Base-by-base conservation (phyloP, 2,113 vertebrate genomes). In the Spermophilus dauricus region DNA sequence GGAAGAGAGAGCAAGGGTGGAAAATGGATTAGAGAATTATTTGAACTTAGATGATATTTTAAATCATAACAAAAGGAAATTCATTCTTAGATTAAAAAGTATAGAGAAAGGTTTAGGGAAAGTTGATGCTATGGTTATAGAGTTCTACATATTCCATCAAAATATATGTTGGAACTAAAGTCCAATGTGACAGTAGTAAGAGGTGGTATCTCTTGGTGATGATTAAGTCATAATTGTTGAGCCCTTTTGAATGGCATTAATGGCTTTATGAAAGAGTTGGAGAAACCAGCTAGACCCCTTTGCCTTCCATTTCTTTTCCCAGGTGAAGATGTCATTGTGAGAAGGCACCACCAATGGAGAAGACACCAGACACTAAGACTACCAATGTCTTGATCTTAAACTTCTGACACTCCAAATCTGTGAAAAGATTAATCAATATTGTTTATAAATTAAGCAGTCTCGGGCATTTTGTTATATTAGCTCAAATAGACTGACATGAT, bases 311-410 rank as follows among this genome's bases (percentile, higher is more conserved):
- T 16, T 24, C 32, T 75, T 32, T 51, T 70, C 3, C 4, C 37
- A 22, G 48, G 4, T 61, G n/a, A 42, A 7, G 7, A 63, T 61
- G 24, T 63, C 34, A 24, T 14, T 3, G 9, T 12, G 12, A 86
- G 26, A 86, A 14, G 13, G 8, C 3, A 58, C 5, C 1, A 45
- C 26, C 18, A 2, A 72, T 13, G 18, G 8, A 30, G 28, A 0
- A 58, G 26, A 28, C 14, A 34, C 0, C 13, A 86, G 34, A 56
- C 11, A 22, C 8, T 1, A 9, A 34, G 17, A 20, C 3, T 73
- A 37, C 0, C 13, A 22, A 1, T 26, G 18, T 1, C 3, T 26
- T 51, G 11, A 22, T 72, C 24, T 34, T 72, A 3, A 0, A 37
- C 4, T 72, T 94, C 24, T 3, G 6, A 69, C 16, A 14, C 14